A percentile compares a stretch with the other conserved stretches of the same genome.
Evolutionary conservation across 2,113 vertebrate species (phyloP).

Genomic region (Seriola quinqueradiata): DNA sequence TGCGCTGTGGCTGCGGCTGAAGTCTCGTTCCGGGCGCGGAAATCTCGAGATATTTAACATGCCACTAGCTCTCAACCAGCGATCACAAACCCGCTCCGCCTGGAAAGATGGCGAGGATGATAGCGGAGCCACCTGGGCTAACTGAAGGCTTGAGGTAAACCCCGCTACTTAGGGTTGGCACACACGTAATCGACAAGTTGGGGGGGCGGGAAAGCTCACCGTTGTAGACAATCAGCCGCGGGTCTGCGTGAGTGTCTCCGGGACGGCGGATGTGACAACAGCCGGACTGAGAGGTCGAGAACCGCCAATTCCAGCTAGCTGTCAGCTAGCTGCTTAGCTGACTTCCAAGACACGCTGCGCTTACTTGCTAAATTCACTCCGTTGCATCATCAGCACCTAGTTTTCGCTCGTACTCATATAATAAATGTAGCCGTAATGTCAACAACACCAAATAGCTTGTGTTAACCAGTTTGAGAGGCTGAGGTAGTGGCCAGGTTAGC

Average conservation of each 20-base stretch:
- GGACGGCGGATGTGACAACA: constrained; percentile 13
- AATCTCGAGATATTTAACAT: constrained; percentile 52
- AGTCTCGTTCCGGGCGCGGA: constrained; percentile 25
- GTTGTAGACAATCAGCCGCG: background rate
- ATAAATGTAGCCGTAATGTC: background rate
- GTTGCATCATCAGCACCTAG: background rate
- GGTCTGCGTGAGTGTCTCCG: background rate
- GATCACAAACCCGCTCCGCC: constrained; percentile 19
- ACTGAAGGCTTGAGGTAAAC: background rate
- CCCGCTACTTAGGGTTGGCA: background rate
- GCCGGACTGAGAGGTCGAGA: constrained; percentile 45
- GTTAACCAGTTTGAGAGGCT: background rate
- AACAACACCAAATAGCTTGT: background rate
- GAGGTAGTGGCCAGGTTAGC: constrained; percentile 25
- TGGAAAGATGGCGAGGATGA: constrained; percentile 56
- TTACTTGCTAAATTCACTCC: background rate
- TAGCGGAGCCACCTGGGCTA: constrained; percentile 34
- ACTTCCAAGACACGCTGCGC: background rate
- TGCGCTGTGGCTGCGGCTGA: background rate
- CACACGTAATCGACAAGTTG: background rate
- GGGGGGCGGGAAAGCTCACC: background rate
- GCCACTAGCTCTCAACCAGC: background rate
- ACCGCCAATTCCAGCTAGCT: constrained; percentile 74
- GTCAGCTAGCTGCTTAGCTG: constrained; percentile 55
- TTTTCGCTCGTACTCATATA: background rate